Evolutionary conservation across 2,113 vertebrate genomes (phyloP), one percentile per base, ranked within the genome.

Genomic region (Galemys pyrenaicus): DNA sequence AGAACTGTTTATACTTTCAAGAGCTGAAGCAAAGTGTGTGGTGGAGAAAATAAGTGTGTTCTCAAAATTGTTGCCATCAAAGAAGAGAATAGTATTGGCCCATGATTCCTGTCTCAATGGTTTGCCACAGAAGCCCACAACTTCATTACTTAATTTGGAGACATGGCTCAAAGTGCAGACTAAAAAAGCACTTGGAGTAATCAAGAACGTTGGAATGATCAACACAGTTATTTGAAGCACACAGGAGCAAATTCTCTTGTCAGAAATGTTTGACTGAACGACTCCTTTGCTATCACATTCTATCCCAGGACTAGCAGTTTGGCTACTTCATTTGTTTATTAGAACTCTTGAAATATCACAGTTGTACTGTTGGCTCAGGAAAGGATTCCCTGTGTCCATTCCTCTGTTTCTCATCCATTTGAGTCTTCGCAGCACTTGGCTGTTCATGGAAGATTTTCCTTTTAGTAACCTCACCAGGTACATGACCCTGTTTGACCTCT

Each of bases 61-160:
- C 37, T 20, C 39, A 28, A 82, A 64, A 4, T 26, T 44, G 30
- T 56, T 88, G 81, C 17, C 49, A 80, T 51, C 24, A 26, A 5
- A 11, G 11, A 7, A 89, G 35, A 35, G 9, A 20, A 90, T 93
- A 74, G 81, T 51, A 97, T 96, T 85, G 90, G 90, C 70, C 56
- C 91, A 71, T 85, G 89, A 87, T 32, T 90, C 35, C 92, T 91
- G 9, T 86, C 3, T 49, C 28, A 30, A 9, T 2, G 49, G 28
- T 39, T 67, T 32, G 10, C 51, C 49, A 19, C 22, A 39, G 30
- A 82, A 87, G 19, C 9, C 41, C 28, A 44, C 79, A 37, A 24
- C 46, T 5, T 65, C 22, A 4, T 49, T 56, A 58, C 44, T 89
- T 81, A 60, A 85, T 64, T 89, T 92, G 46, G 58, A 83, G 83